A percentile compares a stretch with the other conserved stretches of the same genome.
phyloP scores from a whole-genome alignment of 2,113 vertebrate genomes.

The Channa argus region DNA sequence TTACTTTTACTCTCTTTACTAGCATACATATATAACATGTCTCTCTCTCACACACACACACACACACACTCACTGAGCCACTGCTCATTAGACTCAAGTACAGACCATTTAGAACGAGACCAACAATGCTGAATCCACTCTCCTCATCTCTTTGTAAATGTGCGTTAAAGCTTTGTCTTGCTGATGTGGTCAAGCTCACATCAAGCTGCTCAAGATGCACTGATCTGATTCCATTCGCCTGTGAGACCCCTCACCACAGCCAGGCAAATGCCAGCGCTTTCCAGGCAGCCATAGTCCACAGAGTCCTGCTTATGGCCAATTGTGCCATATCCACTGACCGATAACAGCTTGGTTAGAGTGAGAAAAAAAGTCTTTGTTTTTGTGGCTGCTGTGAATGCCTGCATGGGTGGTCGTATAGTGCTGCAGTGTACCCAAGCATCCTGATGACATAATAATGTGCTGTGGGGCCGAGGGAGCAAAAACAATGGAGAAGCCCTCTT shows the following conservation, averaged over 20 bases:
- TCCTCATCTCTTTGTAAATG: conserved; percentile 5
- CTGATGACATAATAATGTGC: conserved; percentile 50
- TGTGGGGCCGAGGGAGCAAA: conserved; percentile 47
- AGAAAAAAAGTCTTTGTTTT: conserved; percentile 7
- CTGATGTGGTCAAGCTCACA: conserved; percentile 4
- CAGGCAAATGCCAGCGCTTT: conserved; percentile 60
- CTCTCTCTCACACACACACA: background rate
- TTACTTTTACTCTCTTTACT: no score
- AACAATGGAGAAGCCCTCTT: conserved; percentile 31
- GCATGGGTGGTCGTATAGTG: conserved; percentile 76
- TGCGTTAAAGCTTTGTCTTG: conserved; percentile 14
- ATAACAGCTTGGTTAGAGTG: conserved; percentile 7
- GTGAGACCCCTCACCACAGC: conserved; percentile 46
- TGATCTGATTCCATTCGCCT: conserved; percentile 69
- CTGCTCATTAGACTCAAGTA: conserved; percentile 61
- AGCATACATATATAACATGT: no score
- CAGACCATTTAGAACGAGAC: conserved; percentile 48
- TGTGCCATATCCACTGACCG: conserved; percentile 31
- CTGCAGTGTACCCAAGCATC: conserved; percentile 22
- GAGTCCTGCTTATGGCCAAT: background rate
- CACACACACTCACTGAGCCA: background rate
- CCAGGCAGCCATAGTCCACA: conserved; percentile 38
- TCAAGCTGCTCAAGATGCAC: conserved; percentile 9
- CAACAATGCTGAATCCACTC: conserved; percentile 9
- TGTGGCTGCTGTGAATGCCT: conserved; percentile 14